phyloP scores from a whole-genome alignment of 2,888 invertebrate species.

The Hipparchia sbordonii region DNA sequence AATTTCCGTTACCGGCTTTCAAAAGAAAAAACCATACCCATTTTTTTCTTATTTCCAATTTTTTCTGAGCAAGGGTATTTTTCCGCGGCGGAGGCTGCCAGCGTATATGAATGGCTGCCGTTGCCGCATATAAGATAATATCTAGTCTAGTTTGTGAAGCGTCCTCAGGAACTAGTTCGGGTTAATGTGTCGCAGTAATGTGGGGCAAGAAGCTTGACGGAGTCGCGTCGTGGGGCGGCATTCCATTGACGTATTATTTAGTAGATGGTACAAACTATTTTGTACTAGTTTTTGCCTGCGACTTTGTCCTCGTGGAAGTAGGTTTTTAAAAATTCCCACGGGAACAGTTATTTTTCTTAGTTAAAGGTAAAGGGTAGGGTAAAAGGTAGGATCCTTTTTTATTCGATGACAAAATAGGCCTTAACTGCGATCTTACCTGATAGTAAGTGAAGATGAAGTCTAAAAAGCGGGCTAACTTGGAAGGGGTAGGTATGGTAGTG shows the following conservation, averaged over 20 bases:
- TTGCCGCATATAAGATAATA: constrained; percentile 21
- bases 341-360: too few relatives aligned
- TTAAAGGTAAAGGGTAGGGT: too few relatives aligned
- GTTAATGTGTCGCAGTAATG: constrained; percentile 33
- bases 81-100: not conserved
- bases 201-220: constrained; percentile 35
- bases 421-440: too few relatives aligned
- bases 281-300: too few relatives aligned
- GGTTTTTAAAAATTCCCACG: too few relatives aligned
- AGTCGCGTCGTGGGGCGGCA: not conserved
- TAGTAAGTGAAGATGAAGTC: too few relatives aligned
- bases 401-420: too few relatives aligned
- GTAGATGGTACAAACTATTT: too few relatives aligned
- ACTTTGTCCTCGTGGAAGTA: too few relatives aligned
- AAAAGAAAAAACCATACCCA: not conserved
- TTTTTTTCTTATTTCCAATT: constrained; percentile 3
- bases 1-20: not conserved
- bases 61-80: constrained; percentile 2
- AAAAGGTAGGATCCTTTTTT: too few relatives aligned
- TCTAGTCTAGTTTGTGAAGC: constrained; percentile 23
- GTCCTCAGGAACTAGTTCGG: constrained; percentile 24
- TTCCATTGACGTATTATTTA: constrained; percentile 3
- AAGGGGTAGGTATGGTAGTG: too few relatives aligned
- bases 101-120: constrained; percentile 4
- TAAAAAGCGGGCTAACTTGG: too few relatives aligned